A percentile compares a stretch with the other conserved stretches of the same genome.
Conservation (phyloP, 2,797 vertebrate species). For the Sebastes ruberrimus region DNA sequence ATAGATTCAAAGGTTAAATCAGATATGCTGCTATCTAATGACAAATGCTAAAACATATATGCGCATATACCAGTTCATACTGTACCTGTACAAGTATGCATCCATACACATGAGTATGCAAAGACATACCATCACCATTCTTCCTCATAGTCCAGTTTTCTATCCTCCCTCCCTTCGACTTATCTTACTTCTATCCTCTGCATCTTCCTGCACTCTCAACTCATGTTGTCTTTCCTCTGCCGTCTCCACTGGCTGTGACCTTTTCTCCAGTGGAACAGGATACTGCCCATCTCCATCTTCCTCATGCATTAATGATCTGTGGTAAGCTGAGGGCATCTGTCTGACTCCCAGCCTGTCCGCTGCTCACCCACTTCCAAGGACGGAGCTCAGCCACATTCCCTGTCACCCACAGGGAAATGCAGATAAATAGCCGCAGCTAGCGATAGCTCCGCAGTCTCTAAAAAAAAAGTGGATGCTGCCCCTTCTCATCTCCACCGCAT, state of each 20-base stretch:
- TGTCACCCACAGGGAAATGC: constrained; percentile 70
- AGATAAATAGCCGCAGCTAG: constrained; percentile 69
- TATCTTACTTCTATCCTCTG: constrained; percentile 34
- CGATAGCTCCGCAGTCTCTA: constrained; percentile 47
- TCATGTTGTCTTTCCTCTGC: constrained; percentile 59
- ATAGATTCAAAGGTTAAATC: constrained; percentile 33
- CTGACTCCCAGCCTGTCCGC: constrained; percentile 74
- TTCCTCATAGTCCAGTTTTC: neutral
- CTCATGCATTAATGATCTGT: constrained; percentile 87
- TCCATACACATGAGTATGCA: neutral
- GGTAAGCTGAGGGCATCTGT: constrained; percentile 79
- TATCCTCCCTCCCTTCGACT: neutral
- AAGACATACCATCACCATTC: neutral
- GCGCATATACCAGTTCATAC: neutral
- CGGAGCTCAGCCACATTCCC: constrained; percentile 65
- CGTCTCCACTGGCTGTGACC: constrained; percentile 66
- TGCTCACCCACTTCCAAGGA: constrained; percentile 76
- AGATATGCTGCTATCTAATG: neutral
- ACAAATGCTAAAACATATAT: neutral
- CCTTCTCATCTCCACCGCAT: constrained; percentile 60
- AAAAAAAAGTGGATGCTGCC: constrained; percentile 47
- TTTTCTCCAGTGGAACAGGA: constrained; percentile 82
- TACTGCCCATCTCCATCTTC: constrained; percentile 79
- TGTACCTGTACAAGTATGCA: neutral
- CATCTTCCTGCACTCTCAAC: constrained; percentile 44